A percentile compares a stretch with the other conserved stretches of the same genome.
phyloP scores from a whole-genome alignment of 2,888 invertebrate genomes.

The Apoderus coryli region DNA sequence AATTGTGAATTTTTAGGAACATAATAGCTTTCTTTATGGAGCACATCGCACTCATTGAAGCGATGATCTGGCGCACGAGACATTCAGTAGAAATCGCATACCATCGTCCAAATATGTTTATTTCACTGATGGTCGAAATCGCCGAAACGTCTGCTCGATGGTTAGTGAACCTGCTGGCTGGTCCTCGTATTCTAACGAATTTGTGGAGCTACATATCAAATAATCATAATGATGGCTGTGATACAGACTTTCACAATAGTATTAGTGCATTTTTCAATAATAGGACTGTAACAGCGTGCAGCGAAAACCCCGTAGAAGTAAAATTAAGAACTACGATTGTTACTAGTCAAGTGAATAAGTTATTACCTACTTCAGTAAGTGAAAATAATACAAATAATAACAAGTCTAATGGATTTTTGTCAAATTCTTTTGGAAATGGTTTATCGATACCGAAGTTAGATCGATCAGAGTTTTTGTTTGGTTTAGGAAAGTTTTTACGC shows the following conservation, averaged over 20 bases:
- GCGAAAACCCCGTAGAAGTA: no score
- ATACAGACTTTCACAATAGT: conserved; percentile 20
- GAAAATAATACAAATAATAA: no score
- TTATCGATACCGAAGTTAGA: conserved; percentile 6
- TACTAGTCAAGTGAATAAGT: no score
- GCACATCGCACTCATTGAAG: conserved; percentile 61
- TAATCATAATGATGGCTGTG: conserved; percentile 14
- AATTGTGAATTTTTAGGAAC: neutral
- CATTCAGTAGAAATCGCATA: conserved; percentile 52
- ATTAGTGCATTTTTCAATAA: conserved; percentile 19
- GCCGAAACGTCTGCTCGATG: conserved; percentile 30
- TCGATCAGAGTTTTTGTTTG: conserved; percentile 13
- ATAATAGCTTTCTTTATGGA: conserved; percentile 54
- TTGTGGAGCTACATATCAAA: conserved; percentile 25
- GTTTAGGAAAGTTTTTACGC: conserved; percentile 15
- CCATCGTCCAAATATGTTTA: conserved; percentile 34
- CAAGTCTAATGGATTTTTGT: no score
- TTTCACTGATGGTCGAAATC: conserved; percentile 38
- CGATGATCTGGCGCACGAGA: conserved; percentile 55
- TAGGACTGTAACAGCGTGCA: neutral
- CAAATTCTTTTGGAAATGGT: conserved; percentile 11
- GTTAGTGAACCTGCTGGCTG: conserved; percentile 22
- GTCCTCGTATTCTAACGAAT: conserved; percentile 22
- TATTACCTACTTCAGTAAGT: neutral
- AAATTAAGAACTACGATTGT: no score